These are phyloP conservation scores for Halcyon chelicuti DNA, from an alignment of 2,797 vertebrate genomes.

Conservation along the genomic window DNA sequence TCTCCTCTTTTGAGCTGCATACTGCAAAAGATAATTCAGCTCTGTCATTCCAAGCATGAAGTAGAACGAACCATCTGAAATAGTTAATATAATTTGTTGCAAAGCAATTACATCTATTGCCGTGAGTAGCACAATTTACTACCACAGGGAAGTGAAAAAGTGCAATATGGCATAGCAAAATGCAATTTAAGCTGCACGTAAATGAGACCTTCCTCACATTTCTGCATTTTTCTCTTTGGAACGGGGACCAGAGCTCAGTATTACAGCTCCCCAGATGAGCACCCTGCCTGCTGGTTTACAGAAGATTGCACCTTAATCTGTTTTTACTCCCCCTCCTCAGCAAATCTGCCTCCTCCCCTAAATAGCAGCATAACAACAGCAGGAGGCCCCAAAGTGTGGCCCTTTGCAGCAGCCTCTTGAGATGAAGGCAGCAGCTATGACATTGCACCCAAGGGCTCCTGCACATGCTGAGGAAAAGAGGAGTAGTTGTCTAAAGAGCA, in stretches of 20 bases:
- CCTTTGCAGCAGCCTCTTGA: not conserved
- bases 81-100: constrained; percentile 22
- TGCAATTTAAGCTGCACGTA: not conserved
- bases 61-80: constrained; percentile 12
- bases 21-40: not conserved
- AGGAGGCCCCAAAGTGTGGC: not conserved
- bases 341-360: not conserved
- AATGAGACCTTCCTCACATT: not conserved
- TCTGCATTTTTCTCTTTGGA: not conserved
- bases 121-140: constrained; percentile 13
- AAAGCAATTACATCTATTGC: constrained; percentile 39
- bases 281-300: not conserved
- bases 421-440: accelerated
- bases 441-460: accelerated
- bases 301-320: not conserved
- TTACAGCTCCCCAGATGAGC: not conserved
- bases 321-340: not conserved
- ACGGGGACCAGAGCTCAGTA: not conserved
- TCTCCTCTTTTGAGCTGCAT: not conserved
- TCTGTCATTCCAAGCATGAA: not conserved
- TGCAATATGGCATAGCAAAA: constrained; percentile 20
- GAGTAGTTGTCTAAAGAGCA: accelerated
- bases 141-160: not conserved
- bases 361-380: not conserved
- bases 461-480: not conserved